Conservation (phyloP, 1,140 invertebrate species). For the Dreissena polymorpha region DNA sequence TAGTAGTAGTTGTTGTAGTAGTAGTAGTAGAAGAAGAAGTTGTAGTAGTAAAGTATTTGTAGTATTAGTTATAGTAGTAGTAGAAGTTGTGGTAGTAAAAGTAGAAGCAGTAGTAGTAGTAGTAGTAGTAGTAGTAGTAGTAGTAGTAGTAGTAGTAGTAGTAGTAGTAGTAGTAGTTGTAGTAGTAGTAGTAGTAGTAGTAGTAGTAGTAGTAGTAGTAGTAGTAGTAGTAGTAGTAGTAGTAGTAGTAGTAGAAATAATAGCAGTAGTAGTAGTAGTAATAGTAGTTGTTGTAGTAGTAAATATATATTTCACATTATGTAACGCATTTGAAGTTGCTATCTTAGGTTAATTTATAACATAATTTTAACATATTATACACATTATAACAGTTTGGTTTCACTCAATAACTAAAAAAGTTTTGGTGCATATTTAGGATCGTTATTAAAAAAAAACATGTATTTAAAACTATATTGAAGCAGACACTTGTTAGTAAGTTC, state of each 20-base stretch:
- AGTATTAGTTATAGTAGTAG: neutral
- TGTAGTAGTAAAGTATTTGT: neutral
- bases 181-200: constrained; percentile 2
- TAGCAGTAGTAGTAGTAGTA: constrained; percentile 30
- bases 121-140: constrained; percentile 1
- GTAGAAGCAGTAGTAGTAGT: neutral
- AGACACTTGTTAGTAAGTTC: too few species aligned
- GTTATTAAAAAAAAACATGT: too few species aligned
- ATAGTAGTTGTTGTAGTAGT: neutral
- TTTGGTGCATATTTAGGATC: too few species aligned
- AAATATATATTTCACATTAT: neutral
- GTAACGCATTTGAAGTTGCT: neutral
- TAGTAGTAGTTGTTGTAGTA: neutral
- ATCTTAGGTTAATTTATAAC: neutral
- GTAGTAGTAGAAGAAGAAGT: neutral
- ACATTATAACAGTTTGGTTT: too few species aligned
- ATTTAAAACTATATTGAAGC: too few species aligned
- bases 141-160: constrained; percentile 3
- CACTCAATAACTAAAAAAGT: too few species aligned
- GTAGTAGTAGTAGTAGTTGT: neutral
- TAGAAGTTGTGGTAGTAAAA: too few species aligned
- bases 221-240: constrained; percentile 9
- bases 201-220: constrained; percentile 2
- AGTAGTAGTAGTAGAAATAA: constrained; percentile 26
- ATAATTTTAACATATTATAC: too few species aligned